Conservation (phyloP, 2,888 invertebrate species). For the Cephus sareptanus region DNA sequence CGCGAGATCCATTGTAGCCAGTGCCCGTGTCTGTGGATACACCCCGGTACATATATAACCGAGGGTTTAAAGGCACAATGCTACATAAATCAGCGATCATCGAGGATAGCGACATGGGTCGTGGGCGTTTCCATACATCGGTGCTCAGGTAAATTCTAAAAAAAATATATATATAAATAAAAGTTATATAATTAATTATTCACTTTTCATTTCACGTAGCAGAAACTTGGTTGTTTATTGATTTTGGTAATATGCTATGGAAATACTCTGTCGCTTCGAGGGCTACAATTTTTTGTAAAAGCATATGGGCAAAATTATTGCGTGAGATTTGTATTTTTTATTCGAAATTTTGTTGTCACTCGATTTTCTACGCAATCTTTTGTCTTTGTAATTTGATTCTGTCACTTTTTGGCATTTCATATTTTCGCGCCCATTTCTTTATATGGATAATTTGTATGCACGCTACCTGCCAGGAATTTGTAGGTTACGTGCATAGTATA, state of each 20-base stretch:
- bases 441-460: background rate
- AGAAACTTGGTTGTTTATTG: background rate
- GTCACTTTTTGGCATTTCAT: background rate
- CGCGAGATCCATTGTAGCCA: conserved; percentile 17
- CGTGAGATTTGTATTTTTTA: background rate
- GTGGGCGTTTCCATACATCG: conserved; percentile 14
- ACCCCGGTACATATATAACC: conserved; percentile 32
- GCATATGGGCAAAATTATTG: too few species aligned
- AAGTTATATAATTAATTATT: background rate
- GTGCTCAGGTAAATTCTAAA: background rate
- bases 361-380: background rate
- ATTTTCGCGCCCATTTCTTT: background rate
- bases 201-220: background rate
- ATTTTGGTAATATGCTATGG: background rate
- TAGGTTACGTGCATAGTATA: background rate
- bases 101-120: conserved; percentile 15
- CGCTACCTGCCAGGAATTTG: background rate
- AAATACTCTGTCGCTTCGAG: background rate
- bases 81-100: conserved; percentile 49
- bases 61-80: conserved; percentile 45
- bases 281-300: background rate
- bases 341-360: background rate
- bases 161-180: background rate
- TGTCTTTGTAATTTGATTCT: background rate
- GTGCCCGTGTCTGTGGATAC: background rate